Percentiles rank a stretch among this genome's conserved stretches.
Evolutionary conservation across 2,113 vertebrate genomes (phyloP).

Genomic region (Pelmatolapia mariae): DNA sequence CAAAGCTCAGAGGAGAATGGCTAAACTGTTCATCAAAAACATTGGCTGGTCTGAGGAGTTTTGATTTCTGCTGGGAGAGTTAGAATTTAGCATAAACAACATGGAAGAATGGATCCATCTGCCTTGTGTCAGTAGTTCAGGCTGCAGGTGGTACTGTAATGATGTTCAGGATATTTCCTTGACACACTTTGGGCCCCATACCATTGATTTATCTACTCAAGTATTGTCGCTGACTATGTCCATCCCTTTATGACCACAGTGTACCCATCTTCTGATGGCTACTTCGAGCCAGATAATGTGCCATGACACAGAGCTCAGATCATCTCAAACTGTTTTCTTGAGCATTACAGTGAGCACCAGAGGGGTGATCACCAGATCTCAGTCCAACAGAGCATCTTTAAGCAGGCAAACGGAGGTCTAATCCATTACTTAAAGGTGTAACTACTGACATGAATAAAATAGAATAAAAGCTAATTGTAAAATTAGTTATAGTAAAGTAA

Average conservation of each 20-base stretch:
- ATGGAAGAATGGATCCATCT: background rate
- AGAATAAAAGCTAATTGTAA: background rate
- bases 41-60: background rate
- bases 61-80: background rate
- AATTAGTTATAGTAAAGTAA: background rate
- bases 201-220: background rate
- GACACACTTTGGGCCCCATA: background rate
- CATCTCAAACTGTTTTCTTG: background rate
- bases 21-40: background rate
- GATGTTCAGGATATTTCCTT: background rate
- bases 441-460: background rate
- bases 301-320: background rate
- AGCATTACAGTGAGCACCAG: background rate
- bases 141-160: background rate
- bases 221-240: background rate
- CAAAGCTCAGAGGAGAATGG: background rate
- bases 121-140: background rate
- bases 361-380: background rate
- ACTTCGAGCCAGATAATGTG: background rate
- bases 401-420: background rate
- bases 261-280: background rate
- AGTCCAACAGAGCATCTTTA: background rate
- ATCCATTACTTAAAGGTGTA: background rate
- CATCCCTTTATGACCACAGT: background rate
- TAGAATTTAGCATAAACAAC: background rate